phyloP scores from a whole-genome alignment of 2,797 vertebrate species.

The Lindbergichthys nudifrons region DNA sequence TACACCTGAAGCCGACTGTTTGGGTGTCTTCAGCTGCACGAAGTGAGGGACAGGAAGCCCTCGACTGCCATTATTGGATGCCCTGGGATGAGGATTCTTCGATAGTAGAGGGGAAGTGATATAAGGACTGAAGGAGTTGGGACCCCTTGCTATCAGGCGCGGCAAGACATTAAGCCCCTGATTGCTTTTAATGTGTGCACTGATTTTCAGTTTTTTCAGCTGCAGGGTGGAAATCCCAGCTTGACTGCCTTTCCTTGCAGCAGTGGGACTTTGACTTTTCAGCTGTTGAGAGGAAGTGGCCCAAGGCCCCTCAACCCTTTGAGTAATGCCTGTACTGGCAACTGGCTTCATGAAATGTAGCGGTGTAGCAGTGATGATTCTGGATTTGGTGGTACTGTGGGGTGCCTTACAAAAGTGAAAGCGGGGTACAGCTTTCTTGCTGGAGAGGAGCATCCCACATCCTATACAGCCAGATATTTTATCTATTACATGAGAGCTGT shows the following conservation, averaged over 20 bases:
- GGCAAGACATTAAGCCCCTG: neutral
- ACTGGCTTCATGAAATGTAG: neutral
- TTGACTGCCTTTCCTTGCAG: constrained; percentile 12
- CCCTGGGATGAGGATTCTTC: constrained; percentile 2
- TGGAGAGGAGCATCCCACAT: constrained; percentile 79
- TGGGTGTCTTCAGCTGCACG: constrained; percentile 7
- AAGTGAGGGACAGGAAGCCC: neutral
- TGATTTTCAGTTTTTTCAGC: constrained; percentile 43
- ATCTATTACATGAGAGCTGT: constrained; percentile 66
- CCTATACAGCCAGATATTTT: constrained; percentile 79
- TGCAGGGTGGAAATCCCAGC: constrained; percentile 8
- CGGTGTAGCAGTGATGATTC: constrained; percentile 67
- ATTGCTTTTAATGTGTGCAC: constrained; percentile 28
- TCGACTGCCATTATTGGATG: neutral
- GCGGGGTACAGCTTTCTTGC: constrained; percentile 74
- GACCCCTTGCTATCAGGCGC: constrained; percentile 23
- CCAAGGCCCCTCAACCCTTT: neutral
- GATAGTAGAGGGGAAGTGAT: neutral
- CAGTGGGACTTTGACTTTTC: constrained; percentile 33
- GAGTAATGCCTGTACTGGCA: neutral
- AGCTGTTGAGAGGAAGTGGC: constrained; percentile 1
- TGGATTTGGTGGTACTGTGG: constrained; percentile 56
- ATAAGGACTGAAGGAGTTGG: constrained; percentile 1
- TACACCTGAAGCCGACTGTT: constrained; percentile 1
- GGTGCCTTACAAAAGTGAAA: constrained; percentile 73